These are phyloP conservation scores for Penaeus indicus DNA, from an alignment of 1,140 invertebrate genomes.

Conservation along the genomic window DNA sequence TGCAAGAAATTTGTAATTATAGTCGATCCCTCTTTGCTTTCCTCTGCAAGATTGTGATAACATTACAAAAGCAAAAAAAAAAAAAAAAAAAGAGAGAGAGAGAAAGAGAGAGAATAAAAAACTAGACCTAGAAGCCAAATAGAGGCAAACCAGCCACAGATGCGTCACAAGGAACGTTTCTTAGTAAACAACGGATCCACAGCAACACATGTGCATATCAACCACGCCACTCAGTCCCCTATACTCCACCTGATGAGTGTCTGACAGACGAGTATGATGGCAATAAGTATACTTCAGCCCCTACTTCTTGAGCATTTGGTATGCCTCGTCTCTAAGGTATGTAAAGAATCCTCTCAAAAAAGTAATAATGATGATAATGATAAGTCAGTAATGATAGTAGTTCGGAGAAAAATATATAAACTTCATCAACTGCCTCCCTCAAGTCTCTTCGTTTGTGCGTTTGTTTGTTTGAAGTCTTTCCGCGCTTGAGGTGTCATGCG, in stretches of 20 bases:
- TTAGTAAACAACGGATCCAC: conserved; percentile 36
- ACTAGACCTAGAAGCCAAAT: no score
- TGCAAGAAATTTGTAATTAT: no score
- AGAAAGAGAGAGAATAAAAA: no score
- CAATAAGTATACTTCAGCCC: conserved; percentile 42
- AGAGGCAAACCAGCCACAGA: background rate
- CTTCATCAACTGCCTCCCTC: background rate
- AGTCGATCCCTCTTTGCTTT: no score
- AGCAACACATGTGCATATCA: conserved; percentile 57
- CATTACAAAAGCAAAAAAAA: no score
- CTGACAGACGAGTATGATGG: conserved; percentile 33
- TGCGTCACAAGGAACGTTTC: conserved; percentile 29
- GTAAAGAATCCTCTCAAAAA: background rate
- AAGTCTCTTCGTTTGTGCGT: background rate
- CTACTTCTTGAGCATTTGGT: no score
- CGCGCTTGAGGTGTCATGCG: background rate
- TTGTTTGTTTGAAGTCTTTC: background rate
- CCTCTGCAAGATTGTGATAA: no score
- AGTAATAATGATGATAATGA: background rate
- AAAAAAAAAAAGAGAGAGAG: no score
- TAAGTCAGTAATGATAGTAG: no score
- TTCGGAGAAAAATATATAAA: no score
- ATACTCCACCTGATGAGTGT: conserved; percentile 8
- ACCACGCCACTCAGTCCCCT: background rate
- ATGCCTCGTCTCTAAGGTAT: conserved; percentile 6